Evolutionary conservation across 2,797 vertebrate genomes (phyloP).

Genomic region (Champsocephalus esox): DNA sequence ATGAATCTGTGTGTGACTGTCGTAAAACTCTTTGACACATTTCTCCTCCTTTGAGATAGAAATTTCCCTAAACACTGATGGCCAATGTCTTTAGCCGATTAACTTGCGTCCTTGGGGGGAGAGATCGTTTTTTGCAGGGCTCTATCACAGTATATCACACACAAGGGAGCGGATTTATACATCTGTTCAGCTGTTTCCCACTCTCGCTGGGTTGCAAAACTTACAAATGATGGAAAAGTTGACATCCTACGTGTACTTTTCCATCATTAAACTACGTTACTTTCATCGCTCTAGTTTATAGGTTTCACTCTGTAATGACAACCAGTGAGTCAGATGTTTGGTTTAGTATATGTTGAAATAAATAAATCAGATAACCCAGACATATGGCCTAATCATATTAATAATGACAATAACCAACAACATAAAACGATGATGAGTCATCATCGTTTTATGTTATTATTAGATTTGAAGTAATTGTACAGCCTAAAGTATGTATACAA

Average conservation of each 20-base stretch:
- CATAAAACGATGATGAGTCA: background rate
- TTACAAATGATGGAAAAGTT: constrained; percentile 48
- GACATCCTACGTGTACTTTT: constrained; percentile 28
- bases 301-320: constrained; percentile 14
- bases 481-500: constrained; percentile 20
- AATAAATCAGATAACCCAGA: constrained; percentile 11
- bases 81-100: constrained; percentile 23
- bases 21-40: constrained; percentile 3
- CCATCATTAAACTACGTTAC: constrained; percentile 22
- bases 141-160: constrained; percentile 52
- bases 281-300: background rate
- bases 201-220: constrained; percentile 10
- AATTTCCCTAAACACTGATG: constrained; percentile 26
- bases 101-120: constrained; percentile 28
- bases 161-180: constrained; percentile 20
- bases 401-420: no score
- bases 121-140: constrained; percentile 34
- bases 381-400: background rate
- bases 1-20: background rate
- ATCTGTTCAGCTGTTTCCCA: constrained; percentile 48
- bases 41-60: constrained; percentile 11
- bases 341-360: constrained; percentile 10
- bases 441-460: constrained; percentile 14
- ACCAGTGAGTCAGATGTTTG: constrained; percentile 13
- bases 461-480: constrained; percentile 25